A percentile compares a stretch with the other conserved stretches of the same genome.
Conservation (phyloP, 1,140 invertebrate species). For the Caenorhabditis brenneri region DNA sequence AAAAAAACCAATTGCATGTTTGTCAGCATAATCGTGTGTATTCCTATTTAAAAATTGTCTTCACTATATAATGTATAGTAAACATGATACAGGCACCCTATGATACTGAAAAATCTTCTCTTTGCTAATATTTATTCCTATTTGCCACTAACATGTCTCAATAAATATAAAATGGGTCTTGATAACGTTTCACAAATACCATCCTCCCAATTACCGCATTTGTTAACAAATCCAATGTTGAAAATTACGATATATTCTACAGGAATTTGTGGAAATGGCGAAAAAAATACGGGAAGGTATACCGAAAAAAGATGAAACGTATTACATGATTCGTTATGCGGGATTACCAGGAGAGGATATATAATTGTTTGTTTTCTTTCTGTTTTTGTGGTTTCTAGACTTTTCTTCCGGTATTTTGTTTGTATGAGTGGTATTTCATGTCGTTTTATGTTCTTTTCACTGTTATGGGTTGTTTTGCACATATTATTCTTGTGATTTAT, state of each 20-base stretch:
- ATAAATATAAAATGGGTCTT: slow-evolving; percentile 35
- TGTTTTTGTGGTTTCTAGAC: not conserved
- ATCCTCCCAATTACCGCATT: not conserved
- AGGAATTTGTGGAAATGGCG: slow-evolving; percentile 18
- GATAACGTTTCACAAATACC: not conserved
- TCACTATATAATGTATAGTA: not conserved
- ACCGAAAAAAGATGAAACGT: not conserved
- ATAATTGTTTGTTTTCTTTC: not conserved
- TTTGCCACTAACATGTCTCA: slow-evolving; percentile 40
- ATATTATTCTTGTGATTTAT: too few species aligned
- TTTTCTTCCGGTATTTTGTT: not conserved
- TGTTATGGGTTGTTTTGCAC: too few species aligned
- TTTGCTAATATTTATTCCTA: slow-evolving; percentile 31
- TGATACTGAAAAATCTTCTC: not conserved
- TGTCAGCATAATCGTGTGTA: slow-evolving; percentile 20
- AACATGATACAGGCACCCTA: not conserved
- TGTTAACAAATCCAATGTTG: not conserved
- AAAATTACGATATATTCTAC: not conserved
- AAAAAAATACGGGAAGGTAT: not conserved
- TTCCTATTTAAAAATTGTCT: not conserved
- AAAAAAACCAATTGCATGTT: not conserved
- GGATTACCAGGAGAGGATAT: slow-evolving; percentile 31
- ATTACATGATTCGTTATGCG: not conserved
- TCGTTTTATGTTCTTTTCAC: not conserved
- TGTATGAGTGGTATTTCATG: not conserved